Conservation (phyloP, 30 jellyfish, hydroid and myxozoan genomes). For the Aurelia aurita region DNA sequence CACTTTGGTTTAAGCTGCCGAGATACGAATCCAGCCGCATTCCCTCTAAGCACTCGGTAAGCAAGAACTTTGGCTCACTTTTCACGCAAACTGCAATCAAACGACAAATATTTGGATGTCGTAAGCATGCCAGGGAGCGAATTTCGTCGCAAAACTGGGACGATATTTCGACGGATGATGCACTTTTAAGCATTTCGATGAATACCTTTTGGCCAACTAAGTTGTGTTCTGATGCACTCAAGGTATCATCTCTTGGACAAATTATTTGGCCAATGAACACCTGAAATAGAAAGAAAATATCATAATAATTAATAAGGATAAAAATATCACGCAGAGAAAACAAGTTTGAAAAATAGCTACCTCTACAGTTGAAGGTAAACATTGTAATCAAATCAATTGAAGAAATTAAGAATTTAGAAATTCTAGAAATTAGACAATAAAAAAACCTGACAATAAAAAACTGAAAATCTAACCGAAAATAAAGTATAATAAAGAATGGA, state of each 20-base stretch:
- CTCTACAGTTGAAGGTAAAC: no score
- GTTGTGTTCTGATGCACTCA: constrained; percentile 47
- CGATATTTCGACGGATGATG: constrained; percentile 76
- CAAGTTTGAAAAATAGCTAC: no score
- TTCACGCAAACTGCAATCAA: constrained; percentile 64
- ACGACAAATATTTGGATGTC: constrained; percentile 81
- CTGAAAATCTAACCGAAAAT: no score
- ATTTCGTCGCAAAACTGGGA: constrained; percentile 64
- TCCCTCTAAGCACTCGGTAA: constrained; percentile 75
- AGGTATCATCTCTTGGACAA: constrained; percentile 52
- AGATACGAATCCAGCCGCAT: constrained; percentile 79
- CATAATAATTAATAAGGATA: not conserved
- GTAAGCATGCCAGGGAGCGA: constrained; percentile 63
- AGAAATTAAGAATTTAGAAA: no score
- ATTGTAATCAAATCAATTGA: no score
- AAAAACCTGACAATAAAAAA: no score
- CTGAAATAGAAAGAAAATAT: constrained; percentile 3
- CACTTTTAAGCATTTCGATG: constrained; percentile 64
- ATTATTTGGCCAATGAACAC: constrained; percentile 77
- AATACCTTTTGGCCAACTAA: constrained; percentile 68
- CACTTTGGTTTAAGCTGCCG: constrained; percentile 43
- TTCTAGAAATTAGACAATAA: no score
- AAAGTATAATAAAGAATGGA: no score
- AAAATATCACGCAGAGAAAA: no score
- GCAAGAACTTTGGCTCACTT: constrained; percentile 69